Base-by-base conservation (phyloP, 2,888 invertebrate species). In the Mesorhabditis belari region DNA sequence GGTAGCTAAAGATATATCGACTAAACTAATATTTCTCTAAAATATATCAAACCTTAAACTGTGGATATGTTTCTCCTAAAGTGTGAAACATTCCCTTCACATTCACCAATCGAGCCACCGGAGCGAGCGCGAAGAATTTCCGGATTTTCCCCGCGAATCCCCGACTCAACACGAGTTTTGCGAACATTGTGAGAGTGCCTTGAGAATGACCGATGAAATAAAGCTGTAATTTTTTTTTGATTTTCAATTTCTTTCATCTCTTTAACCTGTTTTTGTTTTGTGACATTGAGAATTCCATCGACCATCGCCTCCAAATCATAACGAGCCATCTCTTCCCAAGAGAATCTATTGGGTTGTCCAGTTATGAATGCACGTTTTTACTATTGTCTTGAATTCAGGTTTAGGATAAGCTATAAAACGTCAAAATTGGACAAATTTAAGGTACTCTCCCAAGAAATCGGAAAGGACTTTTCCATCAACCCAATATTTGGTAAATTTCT, bases 311-410 rank as follows among this genome's bases (percentile, higher is more conserved):
- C 92, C 58, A 94, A 80, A 82, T 96, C 95, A 78, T 89, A 87
- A 29, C 87, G 82, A 0, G 89, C 91, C 84, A 92, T 90, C 82
- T 95, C 91, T 76, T 93, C 89, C 86, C 89, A 94, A 73, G 91
- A 91, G 49, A 67, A 65, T 53, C 5, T 26, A n/a, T n/a, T n/a
- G 23, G 17, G 3, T 21, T 24, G 6, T 35, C 44, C 12, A 35
- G 24, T 25, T 27, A 49, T 58, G 21, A n/a, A n/a, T n/a, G n/a
- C n/a, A n/a, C n/a, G n/a, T n/a, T n/a, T n/a, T n/a, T n/a, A n/a
- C n/a, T n/a, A n/a, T n/a, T n/a, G n/a, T n/a, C n/a, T n/a, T n/a
- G n/a, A n/a, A n/a, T n/a, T n/a, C n/a, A n/a, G n/a, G n/a, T n/a
- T n/a, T n/a, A n/a, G n/a, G n/a, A n/a, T n/a, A n/a, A n/a, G n/a